Evolutionary conservation across 2,113 vertebrate genomes (phyloP).

Genomic region (Myiozetetes cayanensis): DNA sequence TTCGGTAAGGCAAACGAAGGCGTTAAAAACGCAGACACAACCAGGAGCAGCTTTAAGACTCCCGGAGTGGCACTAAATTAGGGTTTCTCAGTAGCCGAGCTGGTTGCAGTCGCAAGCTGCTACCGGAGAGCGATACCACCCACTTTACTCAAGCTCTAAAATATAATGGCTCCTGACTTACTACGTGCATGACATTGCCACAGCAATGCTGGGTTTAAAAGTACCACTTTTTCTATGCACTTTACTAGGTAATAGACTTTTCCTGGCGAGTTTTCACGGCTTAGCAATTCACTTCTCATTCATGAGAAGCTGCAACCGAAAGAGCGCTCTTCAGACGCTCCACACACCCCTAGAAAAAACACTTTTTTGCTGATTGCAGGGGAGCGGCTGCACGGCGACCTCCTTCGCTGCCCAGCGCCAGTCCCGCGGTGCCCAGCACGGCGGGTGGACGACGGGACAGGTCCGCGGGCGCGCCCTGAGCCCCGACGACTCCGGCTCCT

Average conservation of each 20-base stretch:
- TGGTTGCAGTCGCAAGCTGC: neutral
- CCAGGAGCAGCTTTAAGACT: neutral
- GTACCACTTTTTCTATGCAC: neutral
- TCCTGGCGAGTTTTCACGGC: neutral
- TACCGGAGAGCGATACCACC: neutral
- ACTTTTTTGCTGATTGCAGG: accelerated
- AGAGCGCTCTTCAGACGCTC: neutral
- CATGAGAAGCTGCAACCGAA: neutral
- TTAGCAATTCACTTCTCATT: neutral
- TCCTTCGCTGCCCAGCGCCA: neutral
- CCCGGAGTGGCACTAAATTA: neutral
- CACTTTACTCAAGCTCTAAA: neutral
- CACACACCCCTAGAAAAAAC: neutral
- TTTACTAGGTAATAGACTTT: accelerated
- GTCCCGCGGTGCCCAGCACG: accelerated
- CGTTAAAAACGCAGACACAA: neutral
- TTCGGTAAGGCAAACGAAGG: accelerated
- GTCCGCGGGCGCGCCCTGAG: too few species aligned
- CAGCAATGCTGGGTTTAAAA: neutral
- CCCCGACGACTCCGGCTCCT: too few species aligned
- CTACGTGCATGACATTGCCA: accelerated
- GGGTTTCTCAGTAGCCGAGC: neutral
- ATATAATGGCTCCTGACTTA: neutral
- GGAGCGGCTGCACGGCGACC: too few species aligned
- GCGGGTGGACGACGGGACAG: accelerated